Evolutionary conservation across 1,140 invertebrate genomes (phyloP).

Genomic region (Caenorhabditis briggsae): DNA sequence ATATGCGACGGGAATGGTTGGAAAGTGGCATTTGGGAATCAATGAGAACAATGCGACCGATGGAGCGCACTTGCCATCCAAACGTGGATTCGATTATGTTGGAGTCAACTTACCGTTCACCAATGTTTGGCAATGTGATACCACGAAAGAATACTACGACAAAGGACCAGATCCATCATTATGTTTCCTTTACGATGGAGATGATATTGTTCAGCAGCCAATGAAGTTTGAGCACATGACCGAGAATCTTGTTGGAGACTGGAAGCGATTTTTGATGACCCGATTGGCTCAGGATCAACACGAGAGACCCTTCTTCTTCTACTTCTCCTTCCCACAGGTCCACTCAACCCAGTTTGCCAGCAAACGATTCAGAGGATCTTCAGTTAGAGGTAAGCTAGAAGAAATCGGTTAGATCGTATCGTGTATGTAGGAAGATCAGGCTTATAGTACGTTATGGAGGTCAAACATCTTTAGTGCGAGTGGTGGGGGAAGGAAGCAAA

Average conservation of each 20-base stretch:
- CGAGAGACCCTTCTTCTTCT: conserved; percentile 77
- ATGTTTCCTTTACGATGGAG: conserved; percentile 77
- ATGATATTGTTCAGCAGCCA: conserved; percentile 77
- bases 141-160: conserved; percentile 66
- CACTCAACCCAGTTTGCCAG: conserved; percentile 76
- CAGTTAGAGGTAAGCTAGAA: conserved; percentile 67
- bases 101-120: conserved; percentile 75
- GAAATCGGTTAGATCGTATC: too few relatives aligned
- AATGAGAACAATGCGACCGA: conserved; percentile 73
- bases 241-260: conserved; percentile 75
- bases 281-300: conserved; percentile 64
- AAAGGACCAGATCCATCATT: conserved; percentile 64
- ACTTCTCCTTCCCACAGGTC: conserved; percentile 78
- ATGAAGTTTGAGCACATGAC: conserved; percentile 76
- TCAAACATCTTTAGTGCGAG: too few relatives aligned
- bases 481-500: too few relatives aligned
- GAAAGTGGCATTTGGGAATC: conserved; percentile 77
- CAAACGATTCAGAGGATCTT: conserved; percentile 69
- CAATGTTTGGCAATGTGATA: conserved; percentile 76
- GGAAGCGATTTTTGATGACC: conserved; percentile 74
- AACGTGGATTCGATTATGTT: conserved; percentile 73
- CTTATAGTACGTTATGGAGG: too few relatives aligned
- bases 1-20: conserved; percentile 69
- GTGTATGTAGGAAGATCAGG: too few relatives aligned
- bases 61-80: conserved; percentile 71